A percentile compares a stretch with the other conserved stretches of the same genome.
phyloP scores from a whole-genome alignment of 2,113 vertebrate species.

The Syngnathus scovelli region DNA sequence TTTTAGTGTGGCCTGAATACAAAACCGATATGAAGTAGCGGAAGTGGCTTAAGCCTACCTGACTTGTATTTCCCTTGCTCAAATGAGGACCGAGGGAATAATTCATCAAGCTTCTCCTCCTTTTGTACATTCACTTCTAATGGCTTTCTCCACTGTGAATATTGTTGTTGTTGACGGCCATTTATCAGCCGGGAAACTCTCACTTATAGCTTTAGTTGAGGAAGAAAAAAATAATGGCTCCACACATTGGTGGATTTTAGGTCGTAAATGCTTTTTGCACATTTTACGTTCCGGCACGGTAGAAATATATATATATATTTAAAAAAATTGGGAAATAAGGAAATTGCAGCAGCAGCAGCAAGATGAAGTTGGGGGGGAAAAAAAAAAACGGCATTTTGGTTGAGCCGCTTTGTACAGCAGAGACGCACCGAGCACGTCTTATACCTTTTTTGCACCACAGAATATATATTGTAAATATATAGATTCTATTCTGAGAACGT shows the following conservation, averaged over 20 bases:
- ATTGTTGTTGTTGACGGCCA: constrained; percentile 32
- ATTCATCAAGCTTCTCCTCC: constrained; percentile 31
- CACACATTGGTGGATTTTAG: constrained; percentile 27
- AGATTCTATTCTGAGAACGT: constrained; percentile 66
- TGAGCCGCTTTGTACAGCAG: constrained; percentile 47
- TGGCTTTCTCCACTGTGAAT: constrained; percentile 25
- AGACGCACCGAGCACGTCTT: constrained; percentile 46
- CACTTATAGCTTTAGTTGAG: constrained; percentile 28
- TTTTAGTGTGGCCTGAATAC: neutral
- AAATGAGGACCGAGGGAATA: constrained; percentile 6
- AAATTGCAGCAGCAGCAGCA: constrained; percentile 5
- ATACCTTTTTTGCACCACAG: constrained; percentile 58
- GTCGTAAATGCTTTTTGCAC: constrained; percentile 22
- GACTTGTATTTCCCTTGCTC: neutral
- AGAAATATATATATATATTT: constrained; percentile 16
- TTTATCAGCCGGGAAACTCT: constrained; percentile 22
- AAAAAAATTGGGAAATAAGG: constrained; percentile 33
- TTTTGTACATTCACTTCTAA: constrained; percentile 37
- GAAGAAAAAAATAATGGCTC: constrained; percentile 22
- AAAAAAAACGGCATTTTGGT: constrained; percentile 15
- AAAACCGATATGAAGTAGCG: constrained; percentile 15
- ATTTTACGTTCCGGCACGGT: constrained; percentile 30
- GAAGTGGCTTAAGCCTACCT: neutral
- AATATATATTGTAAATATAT: constrained; percentile 63
- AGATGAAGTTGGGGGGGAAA: neutral